Evolutionary conservation across 2,797 vertebrate genomes (phyloP), one percentile per base, ranked within the genome.

Genomic region (Oryzias sinensis): DNA sequence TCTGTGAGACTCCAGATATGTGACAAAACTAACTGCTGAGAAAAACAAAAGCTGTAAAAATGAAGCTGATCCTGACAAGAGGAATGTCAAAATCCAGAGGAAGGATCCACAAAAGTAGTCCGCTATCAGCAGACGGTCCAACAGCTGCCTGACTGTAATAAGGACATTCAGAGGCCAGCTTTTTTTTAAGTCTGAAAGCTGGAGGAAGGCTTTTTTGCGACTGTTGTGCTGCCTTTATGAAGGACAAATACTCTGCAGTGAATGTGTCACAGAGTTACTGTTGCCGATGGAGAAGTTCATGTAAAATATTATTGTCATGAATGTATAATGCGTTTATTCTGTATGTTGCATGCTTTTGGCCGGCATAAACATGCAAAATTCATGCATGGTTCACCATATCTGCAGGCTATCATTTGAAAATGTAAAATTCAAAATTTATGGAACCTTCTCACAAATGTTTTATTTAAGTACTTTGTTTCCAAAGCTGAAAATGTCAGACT

Each of bases 21-120:
- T 61, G 62, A 77, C 63, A 16, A 62, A 62, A 58, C 56, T 71
- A 61, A 76, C 68, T 75, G 48, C 70, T 74, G 64, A 63, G 42
- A 65, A 56, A 59, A 59, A 41, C 25, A 40, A 56, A 74, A 70
- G 59, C 72, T 56, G 60, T 53, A 66, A 60, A 66, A 16, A 37
- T 55, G 57, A 75, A 80, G 82, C 56, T 64, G 33, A 51, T 74
- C 53, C 47, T 74, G 76, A 86, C 74, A 69, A 43, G 46, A 14
- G 41, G 57, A 64, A 42, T 44, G 61, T 53, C 7, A 18, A 22
- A 53, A 70, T 49, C 41, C n/a, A 1, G 53, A 56, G 44, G 51
- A 72, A 41, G 49, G 41, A 20, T 8, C 27, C 25, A 22, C 33
- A 42, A 46, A 53, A 70, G 59, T 41, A 25, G 50, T 27, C 50